Evolutionary conservation across 2,113 vertebrate species (phyloP), one percentile per base, ranked within the genome.

Genomic region (Melospiza melodia): DNA sequence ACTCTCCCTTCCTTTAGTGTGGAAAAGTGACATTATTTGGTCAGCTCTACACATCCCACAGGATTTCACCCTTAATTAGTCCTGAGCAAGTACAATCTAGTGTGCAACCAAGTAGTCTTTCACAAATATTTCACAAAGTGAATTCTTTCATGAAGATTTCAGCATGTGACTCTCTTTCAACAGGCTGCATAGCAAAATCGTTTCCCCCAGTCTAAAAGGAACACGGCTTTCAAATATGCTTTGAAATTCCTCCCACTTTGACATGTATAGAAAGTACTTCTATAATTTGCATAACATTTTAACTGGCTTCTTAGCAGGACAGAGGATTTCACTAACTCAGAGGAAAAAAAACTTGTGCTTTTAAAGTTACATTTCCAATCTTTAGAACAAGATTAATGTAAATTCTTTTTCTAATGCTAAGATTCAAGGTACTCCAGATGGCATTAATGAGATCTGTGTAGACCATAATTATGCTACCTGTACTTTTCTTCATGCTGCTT

Each of bases 31-130:
- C 2, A 1, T 52, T 61, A 58, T 65, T 73, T 71, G 65, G 66
- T 82, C 77, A 65, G 52, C 44, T 94, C 35, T 66, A 49, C 30
- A n/a, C 0, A 10, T 62, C 71, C 71, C 46, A 46, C 44, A 84
- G 49, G 81, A 85, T 82, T 87, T 68, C 67, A 93, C 23, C 24
- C 30, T 94, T 94, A 77, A 89, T 87, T 80, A 89, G 37, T 43
- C 37, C 41, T 59, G 48, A 94, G 65, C 69, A 92, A 94, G 89
- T 52, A 84, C n/a, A 82, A 49, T n/a, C 66, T 30, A 41, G 35
- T 22, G 49, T 46, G 66, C 61, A 75, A 89, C 9, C 74, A 87
- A 90, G 11, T 37, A 68, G 33, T 94, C 69, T 72, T 84, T 63
- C 61, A 69, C 19, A 3, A 84, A 46, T 37, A 65, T 33, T 73